Evolutionary conservation across 2,888 invertebrate genomes (phyloP).

Genomic region (Erannis defoliaria): DNA sequence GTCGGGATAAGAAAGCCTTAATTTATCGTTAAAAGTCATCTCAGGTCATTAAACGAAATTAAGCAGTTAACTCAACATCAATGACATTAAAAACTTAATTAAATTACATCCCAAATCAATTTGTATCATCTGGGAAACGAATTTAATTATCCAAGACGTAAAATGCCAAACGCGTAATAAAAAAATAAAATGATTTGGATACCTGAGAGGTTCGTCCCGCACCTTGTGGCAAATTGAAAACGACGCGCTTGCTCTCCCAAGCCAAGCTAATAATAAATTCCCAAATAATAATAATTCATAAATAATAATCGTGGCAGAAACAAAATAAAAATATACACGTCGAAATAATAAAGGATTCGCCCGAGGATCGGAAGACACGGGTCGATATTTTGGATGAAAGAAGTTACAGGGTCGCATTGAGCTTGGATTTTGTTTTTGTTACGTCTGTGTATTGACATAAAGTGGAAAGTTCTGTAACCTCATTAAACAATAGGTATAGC

Average conservation of each 20-base stretch:
- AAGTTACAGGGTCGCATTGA: neutral
- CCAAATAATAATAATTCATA: slow-evolving; percentile 87
- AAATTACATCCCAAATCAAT: slow-evolving; percentile 77
- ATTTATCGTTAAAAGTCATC: slow-evolving; percentile 17
- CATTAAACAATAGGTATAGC: neutral
- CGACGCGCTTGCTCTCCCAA: slow-evolving; percentile 77
- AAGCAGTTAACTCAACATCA: slow-evolving; percentile 51
- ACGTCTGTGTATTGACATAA: neutral
- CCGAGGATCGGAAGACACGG: slow-evolving; percentile 66
- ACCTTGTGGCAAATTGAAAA: slow-evolving; percentile 86
- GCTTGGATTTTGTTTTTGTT: neutral
- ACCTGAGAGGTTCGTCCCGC: slow-evolving; percentile 64
- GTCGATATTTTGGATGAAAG: slow-evolving; percentile 23
- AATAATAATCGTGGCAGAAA: slow-evolving; percentile 84
- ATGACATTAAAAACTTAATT: slow-evolving; percentile 67
- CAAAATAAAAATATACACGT: slow-evolving; percentile 85
- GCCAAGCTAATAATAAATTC: slow-evolving; percentile 82
- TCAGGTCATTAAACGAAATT: slow-evolving; percentile 51
- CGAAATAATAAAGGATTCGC: slow-evolving; percentile 85
- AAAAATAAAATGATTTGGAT: slow-evolving; percentile 65
- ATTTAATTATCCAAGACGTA: slow-evolving; percentile 73
- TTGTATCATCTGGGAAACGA: slow-evolving; percentile 69
- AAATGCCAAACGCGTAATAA: slow-evolving; percentile 74
- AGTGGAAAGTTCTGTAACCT: neutral
- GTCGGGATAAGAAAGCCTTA: slow-evolving; percentile 19